Percentiles rank a stretch among this genome's conserved stretches.
phyloP scores from a whole-genome alignment of 2,113 vertebrate species.

The Chlamydotis undulata region DNA sequence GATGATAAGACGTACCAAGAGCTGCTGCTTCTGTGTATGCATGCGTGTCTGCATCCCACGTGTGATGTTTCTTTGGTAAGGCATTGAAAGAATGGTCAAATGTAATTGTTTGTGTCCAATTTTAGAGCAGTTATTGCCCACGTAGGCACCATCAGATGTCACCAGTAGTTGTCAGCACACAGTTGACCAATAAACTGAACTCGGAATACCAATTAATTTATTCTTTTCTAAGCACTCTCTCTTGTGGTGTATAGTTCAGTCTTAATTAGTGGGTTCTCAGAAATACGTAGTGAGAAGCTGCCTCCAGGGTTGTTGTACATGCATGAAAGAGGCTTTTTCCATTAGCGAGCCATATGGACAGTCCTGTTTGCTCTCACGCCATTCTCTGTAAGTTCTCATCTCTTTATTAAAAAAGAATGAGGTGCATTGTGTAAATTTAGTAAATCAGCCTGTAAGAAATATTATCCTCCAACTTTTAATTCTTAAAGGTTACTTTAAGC shows the following conservation, averaged over 20 bases:
- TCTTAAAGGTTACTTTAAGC: neutral
- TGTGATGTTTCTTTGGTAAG: too few species aligned
- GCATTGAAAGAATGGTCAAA: neutral
- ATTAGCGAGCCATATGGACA: neutral
- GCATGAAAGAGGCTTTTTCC: neutral
- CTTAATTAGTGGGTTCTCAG: neutral
- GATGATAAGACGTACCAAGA: neutral
- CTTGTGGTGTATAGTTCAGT: neutral
- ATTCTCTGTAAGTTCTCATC: neutral
- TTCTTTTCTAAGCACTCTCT: neutral
- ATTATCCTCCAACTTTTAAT: neutral
- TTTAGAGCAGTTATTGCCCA: neutral
- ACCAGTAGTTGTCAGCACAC: neutral
- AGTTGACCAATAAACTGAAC: neutral
- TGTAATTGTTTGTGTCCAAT: neutral
- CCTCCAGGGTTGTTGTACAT: neutral
- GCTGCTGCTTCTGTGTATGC: neutral
- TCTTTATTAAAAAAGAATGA: neutral
- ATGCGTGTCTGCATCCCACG: neutral
- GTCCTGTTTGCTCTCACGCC: neutral
- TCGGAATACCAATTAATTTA: neutral
- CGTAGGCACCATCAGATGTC: neutral
- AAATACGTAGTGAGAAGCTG: neutral
- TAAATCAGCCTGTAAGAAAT: neutral
- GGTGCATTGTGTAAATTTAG: neutral